Percentiles rank a stretch among this genome's conserved stretches.
These are phyloP conservation scores for Macrosteles quadrilineatus DNA, from an alignment of 1,140 invertebrate species.

Conservation along the genomic window DNA sequence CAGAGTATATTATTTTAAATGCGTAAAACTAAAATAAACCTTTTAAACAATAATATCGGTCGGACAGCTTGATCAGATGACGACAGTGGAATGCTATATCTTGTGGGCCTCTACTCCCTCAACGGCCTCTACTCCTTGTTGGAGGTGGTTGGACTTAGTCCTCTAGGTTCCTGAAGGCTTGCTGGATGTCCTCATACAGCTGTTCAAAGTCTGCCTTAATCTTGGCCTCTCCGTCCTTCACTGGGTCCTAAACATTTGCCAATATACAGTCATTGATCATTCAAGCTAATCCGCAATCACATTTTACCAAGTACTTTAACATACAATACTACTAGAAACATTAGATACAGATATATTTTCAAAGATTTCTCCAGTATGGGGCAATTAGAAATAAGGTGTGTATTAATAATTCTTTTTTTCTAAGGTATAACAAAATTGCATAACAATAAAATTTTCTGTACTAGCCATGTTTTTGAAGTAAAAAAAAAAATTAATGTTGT, in stretches of 20 bases:
- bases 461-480: too few species aligned
- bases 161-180: conserved; percentile 98
- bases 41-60: conserved; percentile 19
- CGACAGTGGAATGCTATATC: conserved; percentile 23
- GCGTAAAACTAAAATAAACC: conserved; percentile 3
- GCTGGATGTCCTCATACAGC: conserved; percentile 91
- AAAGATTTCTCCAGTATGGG: too few species aligned
- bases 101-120: background rate
- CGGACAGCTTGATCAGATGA: background rate
- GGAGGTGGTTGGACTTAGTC: conserved; percentile 67
- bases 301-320: too few species aligned
- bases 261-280: conserved; percentile 38
- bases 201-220: conserved; percentile 97
- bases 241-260: conserved; percentile 76
- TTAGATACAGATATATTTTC: too few species aligned
- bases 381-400: too few species aligned
- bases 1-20: conserved; percentile 19
- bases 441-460: too few species aligned
- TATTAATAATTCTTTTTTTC: too few species aligned
- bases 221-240: conserved; percentile 96
- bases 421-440: too few species aligned
- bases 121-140: background rate
- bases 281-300: conserved; percentile 8
- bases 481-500: too few species aligned
- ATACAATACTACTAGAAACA: too few species aligned